These are phyloP conservation scores for Chaetodon trifasciatus DNA, from an alignment of 2,797 vertebrate genomes.

Conservation along the genomic window DNA sequence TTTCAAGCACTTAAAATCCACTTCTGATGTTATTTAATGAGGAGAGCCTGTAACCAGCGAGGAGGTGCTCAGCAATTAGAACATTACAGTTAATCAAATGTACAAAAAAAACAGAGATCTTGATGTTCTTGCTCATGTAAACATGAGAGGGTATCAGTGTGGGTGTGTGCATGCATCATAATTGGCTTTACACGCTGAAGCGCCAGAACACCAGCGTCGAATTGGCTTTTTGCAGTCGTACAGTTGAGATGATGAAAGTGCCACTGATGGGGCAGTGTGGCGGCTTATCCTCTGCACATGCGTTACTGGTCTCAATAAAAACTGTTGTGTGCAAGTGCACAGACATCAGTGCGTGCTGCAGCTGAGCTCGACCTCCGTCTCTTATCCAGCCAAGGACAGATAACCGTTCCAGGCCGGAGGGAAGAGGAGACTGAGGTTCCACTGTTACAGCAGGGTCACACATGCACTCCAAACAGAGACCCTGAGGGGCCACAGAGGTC, in stretches of 20 bases:
- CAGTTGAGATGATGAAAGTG: background rate
- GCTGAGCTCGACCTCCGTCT: constrained; percentile 36
- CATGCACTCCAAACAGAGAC: constrained; percentile 8
- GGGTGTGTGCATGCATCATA: constrained; percentile 29
- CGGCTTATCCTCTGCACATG: background rate
- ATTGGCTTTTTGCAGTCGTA: constrained; percentile 27
- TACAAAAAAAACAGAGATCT: constrained; percentile 24
- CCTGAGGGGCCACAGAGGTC: constrained; percentile 16
- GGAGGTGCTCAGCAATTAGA: constrained; percentile 6
- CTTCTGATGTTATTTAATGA: constrained; percentile 20
- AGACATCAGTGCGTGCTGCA: background rate
- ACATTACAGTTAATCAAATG: constrained; percentile 29
- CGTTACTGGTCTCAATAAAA: background rate
- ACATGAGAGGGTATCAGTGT: constrained; percentile 25
- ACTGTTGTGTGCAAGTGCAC: constrained; percentile 1
- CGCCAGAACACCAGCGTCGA: constrained; percentile 14
- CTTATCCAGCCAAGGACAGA: constrained; percentile 57
- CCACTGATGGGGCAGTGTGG: background rate
- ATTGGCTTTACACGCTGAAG: constrained; percentile 27
- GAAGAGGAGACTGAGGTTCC: constrained; percentile 28
- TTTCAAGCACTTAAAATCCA: constrained; percentile 5
- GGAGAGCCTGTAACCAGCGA: background rate
- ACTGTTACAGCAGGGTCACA: constrained; percentile 19
- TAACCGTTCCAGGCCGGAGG: constrained; percentile 17
- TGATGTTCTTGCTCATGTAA: constrained; percentile 21